Evolutionary conservation across 1,140 invertebrate species (phyloP).

Genomic region (Cotesia chilonis): DNA sequence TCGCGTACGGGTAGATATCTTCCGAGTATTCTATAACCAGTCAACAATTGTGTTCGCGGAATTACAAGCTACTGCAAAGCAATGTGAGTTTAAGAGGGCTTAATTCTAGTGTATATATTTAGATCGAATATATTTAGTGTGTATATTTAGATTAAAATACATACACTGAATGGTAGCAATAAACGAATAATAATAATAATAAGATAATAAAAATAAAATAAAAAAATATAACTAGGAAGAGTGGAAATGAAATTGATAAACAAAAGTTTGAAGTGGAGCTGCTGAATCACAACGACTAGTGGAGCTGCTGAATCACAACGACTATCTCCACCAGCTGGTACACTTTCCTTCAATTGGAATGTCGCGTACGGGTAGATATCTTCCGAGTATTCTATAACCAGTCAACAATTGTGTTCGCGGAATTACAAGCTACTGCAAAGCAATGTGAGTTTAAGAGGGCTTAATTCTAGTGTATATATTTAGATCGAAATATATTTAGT

Average conservation of each 20-base stretch:
- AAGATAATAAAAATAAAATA: conserved; percentile 12
- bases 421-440: conserved; percentile 26
- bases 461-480: too few species aligned
- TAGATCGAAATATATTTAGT: too few species aligned
- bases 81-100: too few species aligned
- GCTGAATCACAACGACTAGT: too few species aligned
- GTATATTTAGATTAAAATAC: too few species aligned
- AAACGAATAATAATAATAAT: neutral
- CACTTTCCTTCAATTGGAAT: conserved; percentile 81
- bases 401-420: conserved; percentile 32
- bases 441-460: neutral
- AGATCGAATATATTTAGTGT: too few species aligned
- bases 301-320: conserved; percentile 89
- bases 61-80: conserved; percentile 27
- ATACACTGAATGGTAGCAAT: neutral
- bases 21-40: conserved; percentile 82
- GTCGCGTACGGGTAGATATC: conserved; percentile 82
- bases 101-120: too few species aligned
- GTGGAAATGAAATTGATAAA: neutral
- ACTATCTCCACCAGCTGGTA: conserved; percentile 85
- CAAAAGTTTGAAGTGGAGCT: conserved; percentile 81
- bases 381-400: conserved; percentile 82
- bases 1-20: conserved; percentile 81
- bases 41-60: conserved; percentile 29
- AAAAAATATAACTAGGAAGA: neutral